A percentile compares a stretch with the other conserved stretches of the same genome.
These are phyloP conservation scores for Carapus acus DNA, from an alignment of 2,797 vertebrate species.

Conservation along the genomic window DNA sequence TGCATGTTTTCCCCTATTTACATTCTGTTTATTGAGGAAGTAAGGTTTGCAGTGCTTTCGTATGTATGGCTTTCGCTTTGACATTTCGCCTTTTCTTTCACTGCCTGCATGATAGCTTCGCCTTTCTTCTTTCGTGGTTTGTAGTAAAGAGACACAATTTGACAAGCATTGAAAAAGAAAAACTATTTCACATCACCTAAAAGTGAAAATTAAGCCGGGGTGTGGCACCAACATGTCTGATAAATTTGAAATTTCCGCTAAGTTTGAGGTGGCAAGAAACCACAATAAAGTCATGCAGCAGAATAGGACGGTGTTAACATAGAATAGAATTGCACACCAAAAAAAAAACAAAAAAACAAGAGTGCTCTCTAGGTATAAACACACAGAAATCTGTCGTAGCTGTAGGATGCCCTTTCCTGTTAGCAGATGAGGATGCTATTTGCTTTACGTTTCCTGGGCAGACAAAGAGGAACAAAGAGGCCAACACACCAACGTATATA, in stretches of 20 bases:
- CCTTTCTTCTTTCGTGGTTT: slow-evolving; percentile 56
- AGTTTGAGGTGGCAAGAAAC: slow-evolving; percentile 45
- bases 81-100: slow-evolving; percentile 65
- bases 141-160: slow-evolving; percentile 40
- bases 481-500: slow-evolving; percentile 25
- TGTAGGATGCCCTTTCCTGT: slow-evolving; percentile 26
- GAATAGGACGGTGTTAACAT: slow-evolving; percentile 34
- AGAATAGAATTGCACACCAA: slow-evolving; percentile 15
- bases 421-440: slow-evolving; percentile 44
- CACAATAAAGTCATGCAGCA: slow-evolving; percentile 30
- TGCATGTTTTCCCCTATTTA: slow-evolving; percentile 68
- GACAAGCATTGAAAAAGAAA: slow-evolving; percentile 25
- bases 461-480: slow-evolving; percentile 51
- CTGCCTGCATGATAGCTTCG: slow-evolving; percentile 32
- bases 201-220: slow-evolving; percentile 52
- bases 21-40: slow-evolving; percentile 52
- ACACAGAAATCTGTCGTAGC: slow-evolving; percentile 24
- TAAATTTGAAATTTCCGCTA: slow-evolving; percentile 59
- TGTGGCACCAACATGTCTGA: slow-evolving; percentile 62
- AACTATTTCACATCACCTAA: slow-evolving; percentile 36
- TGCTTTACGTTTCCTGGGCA: slow-evolving; percentile 51
- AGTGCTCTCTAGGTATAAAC: too few species aligned
- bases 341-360: slow-evolving; percentile 31
- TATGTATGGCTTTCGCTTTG: slow-evolving; percentile 57
- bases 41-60: slow-evolving; percentile 47